Conservation (phyloP, 2,113 vertebrate genomes). For the Prinia subflava region DNA sequence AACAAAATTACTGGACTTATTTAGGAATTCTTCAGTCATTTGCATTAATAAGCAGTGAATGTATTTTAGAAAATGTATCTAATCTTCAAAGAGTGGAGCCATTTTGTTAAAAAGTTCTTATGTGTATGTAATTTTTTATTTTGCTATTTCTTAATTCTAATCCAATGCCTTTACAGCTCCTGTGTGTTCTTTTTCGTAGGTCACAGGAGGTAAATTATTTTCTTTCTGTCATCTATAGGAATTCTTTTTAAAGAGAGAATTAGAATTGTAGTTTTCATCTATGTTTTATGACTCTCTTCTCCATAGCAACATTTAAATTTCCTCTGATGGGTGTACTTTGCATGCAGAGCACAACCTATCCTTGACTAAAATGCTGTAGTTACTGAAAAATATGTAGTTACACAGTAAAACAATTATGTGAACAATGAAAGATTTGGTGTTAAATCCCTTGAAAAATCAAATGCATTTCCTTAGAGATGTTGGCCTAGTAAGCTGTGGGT, state of each 20-base stretch:
- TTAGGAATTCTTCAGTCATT: background rate
- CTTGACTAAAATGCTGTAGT: background rate
- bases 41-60: background rate
- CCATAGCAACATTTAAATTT: slow-evolving; percentile 9
- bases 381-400: background rate
- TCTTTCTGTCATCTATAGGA: background rate
- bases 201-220: background rate
- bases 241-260: background rate
- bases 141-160: background rate
- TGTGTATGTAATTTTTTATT: background rate
- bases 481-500: background rate
- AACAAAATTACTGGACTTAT: background rate
- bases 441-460: background rate
- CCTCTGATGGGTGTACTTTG: background rate
- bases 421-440: background rate
- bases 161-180: background rate
- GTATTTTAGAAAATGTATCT: background rate
- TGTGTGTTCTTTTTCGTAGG: background rate
- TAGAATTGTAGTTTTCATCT: background rate
- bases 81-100: background rate
- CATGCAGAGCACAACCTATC: background rate
- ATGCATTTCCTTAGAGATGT: background rate
- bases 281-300: background rate
- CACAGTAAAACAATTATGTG: background rate
- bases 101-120: background rate